Evolutionary conservation across 2,113 vertebrate species (phyloP), one percentile per base, ranked within the genome.

Genomic region (Trinectes maculatus): DNA sequence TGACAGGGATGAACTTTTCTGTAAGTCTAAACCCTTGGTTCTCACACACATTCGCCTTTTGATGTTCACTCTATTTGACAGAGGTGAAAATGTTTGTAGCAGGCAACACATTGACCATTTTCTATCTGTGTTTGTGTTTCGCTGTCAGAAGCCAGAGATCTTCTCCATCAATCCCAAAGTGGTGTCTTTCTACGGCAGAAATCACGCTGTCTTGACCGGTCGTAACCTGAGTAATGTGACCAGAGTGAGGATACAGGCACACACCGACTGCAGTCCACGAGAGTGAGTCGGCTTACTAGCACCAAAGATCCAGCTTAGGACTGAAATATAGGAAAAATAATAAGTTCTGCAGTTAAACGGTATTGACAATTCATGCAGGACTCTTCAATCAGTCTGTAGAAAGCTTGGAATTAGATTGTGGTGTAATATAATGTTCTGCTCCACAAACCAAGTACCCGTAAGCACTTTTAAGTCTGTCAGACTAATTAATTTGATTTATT

Each of bases 101-200:
- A 34, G 11, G 1, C 10, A 54, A 15, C 15, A 3, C 33, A 7
- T n/a, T 34, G 5, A 19, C 49, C 33, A 7, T n/a, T 34, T 4
- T n/a, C 49, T 12, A 7, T 62, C 12, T 60, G 60, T 73, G 15
- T 79, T 56, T 78, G 59, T 77, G 13, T 84, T 85, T 84, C 75
- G 5, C 79, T 87, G 74, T 81, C 82, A 87, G 93, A 74, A 85
- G 85, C 92, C 92, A 71, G 89, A 94, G 79, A 91, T 96, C 80
- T 65, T 74, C 34, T 94, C 92, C 76, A 87, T 99, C 48, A 55
- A 81, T 16, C 95, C 95, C 57, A 72, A 74, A 47, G 86, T 88
- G 22, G 90, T 96, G 83, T 95, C 95, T 22, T 92, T 94, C 40
- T 83, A 94, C 58, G 97, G 97, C 43, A 95, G 92, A 91, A 96